Conservation (phyloP, 2,888 invertebrate species). For the Drosophila aldrichi region DNA sequence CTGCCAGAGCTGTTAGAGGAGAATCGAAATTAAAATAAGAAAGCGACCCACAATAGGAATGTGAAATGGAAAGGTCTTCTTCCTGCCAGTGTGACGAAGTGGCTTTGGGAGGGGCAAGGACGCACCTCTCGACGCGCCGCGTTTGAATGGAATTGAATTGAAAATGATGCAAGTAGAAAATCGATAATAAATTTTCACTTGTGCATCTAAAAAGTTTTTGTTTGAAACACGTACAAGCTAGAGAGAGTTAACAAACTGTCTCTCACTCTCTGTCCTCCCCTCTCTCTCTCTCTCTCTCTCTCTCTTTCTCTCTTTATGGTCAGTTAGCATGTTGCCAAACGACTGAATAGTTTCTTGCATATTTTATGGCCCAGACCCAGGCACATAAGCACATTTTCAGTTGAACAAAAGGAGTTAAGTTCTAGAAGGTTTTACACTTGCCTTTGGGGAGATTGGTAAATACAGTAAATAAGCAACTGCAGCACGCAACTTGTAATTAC, state of each 20-base stretch:
- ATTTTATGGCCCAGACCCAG: slow-evolving; percentile 18
- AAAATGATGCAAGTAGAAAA: slow-evolving; percentile 42
- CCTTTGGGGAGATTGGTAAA: neutral
- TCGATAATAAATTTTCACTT: slow-evolving; percentile 59
- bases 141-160: slow-evolving; percentile 46
- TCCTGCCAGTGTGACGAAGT: no score
- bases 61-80: no score
- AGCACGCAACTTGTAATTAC: slow-evolving; percentile 11
- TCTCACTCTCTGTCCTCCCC: neutral
- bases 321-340: slow-evolving; percentile 20
- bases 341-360: slow-evolving; percentile 20
- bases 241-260: neutral
- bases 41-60: no score
- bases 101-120: no score
- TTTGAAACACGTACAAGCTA: neutral
- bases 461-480: slow-evolving; percentile 24
- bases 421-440: neutral
- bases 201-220: slow-evolving; percentile 26
- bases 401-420: slow-evolving; percentile 1
- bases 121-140: neutral
- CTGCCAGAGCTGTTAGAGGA: no score
- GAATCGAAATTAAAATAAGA: no score
- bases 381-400: slow-evolving; percentile 11
- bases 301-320: slow-evolving; percentile 3
- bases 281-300: neutral